phyloP scores from a whole-genome alignment of 2,888 invertebrate genomes.

The Morpho helenor region DNA sequence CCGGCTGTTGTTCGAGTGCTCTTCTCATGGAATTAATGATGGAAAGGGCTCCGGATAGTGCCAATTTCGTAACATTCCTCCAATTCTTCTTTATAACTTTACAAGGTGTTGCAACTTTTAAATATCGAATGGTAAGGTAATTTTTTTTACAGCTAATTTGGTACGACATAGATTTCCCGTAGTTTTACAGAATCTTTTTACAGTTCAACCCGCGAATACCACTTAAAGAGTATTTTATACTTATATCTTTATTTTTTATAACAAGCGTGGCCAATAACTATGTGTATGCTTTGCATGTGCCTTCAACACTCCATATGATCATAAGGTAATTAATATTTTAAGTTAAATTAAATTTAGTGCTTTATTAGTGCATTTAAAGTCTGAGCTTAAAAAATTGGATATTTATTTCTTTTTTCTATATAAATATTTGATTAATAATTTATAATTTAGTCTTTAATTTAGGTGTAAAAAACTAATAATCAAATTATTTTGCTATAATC shows the following conservation, averaged over 20 bases:
- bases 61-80: conserved; percentile 64
- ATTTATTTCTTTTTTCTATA: too few species aligned
- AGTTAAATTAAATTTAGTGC: too few species aligned
- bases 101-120: conserved; percentile 49
- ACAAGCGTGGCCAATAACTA: conserved; percentile 72
- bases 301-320: conserved; percentile 72
- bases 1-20: conserved; percentile 60
- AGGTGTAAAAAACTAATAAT: too few species aligned
- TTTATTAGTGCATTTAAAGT: not conserved
- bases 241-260: conserved; percentile 63
- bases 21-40: conserved; percentile 71
- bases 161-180: not conserved
- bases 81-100: conserved; percentile 62
- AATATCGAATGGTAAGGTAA: conserved; percentile 42
- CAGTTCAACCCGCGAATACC: conserved; percentile 68
- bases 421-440: too few species aligned
- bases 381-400: too few species aligned
- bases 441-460: too few species aligned
- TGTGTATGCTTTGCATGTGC: conserved; percentile 72
- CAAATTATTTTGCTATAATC: too few species aligned
- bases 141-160: not conserved
- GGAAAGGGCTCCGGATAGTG: conserved; percentile 51
- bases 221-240: conserved; percentile 54
- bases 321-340: conserved; percentile 51
- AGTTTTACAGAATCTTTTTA: conserved; percentile 34